Conservation (phyloP, 2,797 vertebrate species). For the Odontamblyopus rebecca region DNA sequence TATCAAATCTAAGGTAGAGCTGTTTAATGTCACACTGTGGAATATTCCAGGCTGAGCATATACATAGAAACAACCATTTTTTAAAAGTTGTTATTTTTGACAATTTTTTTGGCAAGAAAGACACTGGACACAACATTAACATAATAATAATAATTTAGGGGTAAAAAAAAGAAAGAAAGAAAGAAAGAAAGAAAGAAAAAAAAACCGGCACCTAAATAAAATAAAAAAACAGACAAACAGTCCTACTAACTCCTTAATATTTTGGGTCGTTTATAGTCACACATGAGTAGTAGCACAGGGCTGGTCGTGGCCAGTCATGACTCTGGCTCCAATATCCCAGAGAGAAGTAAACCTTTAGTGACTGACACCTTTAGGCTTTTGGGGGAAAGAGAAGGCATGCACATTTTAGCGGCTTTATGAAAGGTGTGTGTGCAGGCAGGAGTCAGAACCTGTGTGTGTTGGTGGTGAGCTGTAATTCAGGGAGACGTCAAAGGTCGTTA, state of each 20-base stretch:
- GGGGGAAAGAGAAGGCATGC: conserved; percentile 14
- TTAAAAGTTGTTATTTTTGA: too few species aligned
- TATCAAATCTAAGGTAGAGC: too few species aligned
- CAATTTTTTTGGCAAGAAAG: too few species aligned
- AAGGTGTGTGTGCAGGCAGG: conserved; percentile 1
- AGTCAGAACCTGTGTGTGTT: conserved; percentile 8
- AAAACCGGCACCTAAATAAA: too few species aligned
- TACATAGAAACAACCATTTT: too few species aligned
- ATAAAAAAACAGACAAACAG: neutral
- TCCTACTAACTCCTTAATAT: neutral
- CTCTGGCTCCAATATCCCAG: conserved; percentile 21
- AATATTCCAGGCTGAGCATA: too few species aligned
- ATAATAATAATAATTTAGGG: too few species aligned
- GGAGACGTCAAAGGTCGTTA: conserved; percentile 38
- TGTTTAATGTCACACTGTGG: too few species aligned
- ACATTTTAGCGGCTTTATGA: conserved; percentile 16
- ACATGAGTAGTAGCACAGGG: neutral
- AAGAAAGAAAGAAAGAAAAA: too few species aligned
- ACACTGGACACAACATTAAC: too few species aligned
- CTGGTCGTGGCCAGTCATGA: neutral
- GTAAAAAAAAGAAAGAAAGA: too few species aligned
- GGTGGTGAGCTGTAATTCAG: conserved; percentile 34
- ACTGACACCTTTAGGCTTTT: conserved; percentile 11
- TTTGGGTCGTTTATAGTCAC: neutral
- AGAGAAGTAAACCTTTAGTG: conserved; percentile 16